Evolutionary conservation across 2,888 invertebrate species (phyloP), one percentile per base, ranked within the genome.

Genomic region (Ypsolopha scabrella): DNA sequence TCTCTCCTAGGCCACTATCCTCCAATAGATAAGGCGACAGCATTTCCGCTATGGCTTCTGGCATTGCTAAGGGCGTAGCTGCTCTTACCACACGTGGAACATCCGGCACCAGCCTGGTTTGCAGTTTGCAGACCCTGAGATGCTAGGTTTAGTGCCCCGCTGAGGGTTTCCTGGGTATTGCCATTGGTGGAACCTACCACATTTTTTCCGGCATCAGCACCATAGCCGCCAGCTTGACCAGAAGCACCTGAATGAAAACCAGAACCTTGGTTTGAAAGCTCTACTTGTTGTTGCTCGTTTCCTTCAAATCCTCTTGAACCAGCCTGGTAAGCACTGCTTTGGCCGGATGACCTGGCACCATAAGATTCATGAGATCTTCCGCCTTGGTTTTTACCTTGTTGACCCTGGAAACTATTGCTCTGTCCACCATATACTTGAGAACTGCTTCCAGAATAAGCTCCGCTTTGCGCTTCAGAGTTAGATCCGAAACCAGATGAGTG

Each of bases 31-130:
- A 86, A 52, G n/a, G 85, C 80, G 1, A 86, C 62, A 0, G 85
- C 85, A 7, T 71, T 67, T 10, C 85, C 85, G 36, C 61, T 70
- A 49, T 68, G 62, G 54, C 80, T 83, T 59, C 73, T 79, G n/a
- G 85, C 85, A 41, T 85, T 85, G 54, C 85, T 85, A 8, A 79
- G 62, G 7, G 86, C 83, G 41, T 74, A 81, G 56, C 66, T 70
- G 53, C 73, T 70, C 54, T 76, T 80, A 9, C 74, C 71, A 37
- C 85, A 86, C 33, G 80, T 73, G 37, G 67, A 72, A 55, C 83
- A 83, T 6, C 69, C 73, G 6, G 62, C 33, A 4, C 62, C 58
- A 4, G 57, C 55, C n/a, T 61, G 56, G 35, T 62, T 53, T 10
- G 71, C 58, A 1, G 72, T 58, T 41, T 76, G 67, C 2, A 78